Evolutionary conservation across 2,888 invertebrate genomes (phyloP), one percentile per base, ranked within the genome.

Genomic region (Andrena minutula): DNA sequence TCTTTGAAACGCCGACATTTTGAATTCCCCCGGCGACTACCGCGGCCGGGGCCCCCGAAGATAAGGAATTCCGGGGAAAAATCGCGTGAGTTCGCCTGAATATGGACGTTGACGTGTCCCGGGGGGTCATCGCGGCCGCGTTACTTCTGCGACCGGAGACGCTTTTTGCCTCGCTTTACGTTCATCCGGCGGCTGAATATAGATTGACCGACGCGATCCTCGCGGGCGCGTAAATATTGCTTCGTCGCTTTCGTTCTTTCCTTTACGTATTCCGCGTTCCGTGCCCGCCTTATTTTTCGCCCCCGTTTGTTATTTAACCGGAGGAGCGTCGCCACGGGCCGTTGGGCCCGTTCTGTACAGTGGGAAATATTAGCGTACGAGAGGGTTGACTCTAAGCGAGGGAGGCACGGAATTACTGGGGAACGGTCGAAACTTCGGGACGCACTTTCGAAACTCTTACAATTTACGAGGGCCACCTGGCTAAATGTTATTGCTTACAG

Each of bases 51-150:
- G 61, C 66, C 61, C 41, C 53, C 16, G 79, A 61, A 76, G 87
- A 85, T 82, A 83, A 86, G 88, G 65, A 81, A 83, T 85, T 70
- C 79, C 30, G 16, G 1, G 56, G 77, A 79, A 88, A 86, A 83
- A 86, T 86, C 61, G 70, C 60, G 32, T 63, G 60, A 8, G 64
- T 28, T 47, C 80, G 30, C 66, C 76, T 79, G 84, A 78, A 79
- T 87, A 74, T 78, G 81, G 70, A 84, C 78, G 75, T 51, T 64
- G 80, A 82, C 82, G 80, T 69, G 64, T 82, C 78, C 79, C 73
- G 20, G n/a, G 76, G 70, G 80, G 28, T 64, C 65, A 47, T 69
- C 69, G 47, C 8, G 49, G 28, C 10, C 28, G 30, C 56, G 63
- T 32, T 86, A 76, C 73, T 63, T 75, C 61, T 47, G 61, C 68